phyloP scores from a whole-genome alignment of 2,797 vertebrate species.

The Rallus crepitans region DNA sequence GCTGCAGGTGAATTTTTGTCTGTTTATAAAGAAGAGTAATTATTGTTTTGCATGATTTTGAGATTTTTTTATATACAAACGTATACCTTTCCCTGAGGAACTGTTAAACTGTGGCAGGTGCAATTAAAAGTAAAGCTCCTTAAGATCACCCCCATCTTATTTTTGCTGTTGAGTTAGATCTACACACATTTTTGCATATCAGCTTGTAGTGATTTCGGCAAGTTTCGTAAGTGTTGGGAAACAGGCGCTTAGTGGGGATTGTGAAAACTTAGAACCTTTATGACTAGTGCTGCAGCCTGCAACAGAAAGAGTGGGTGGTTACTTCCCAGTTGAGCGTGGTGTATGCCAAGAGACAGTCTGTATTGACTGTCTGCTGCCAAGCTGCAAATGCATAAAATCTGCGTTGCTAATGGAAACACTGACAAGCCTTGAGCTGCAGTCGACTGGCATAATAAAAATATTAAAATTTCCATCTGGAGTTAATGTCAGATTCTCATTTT shows the following conservation, averaged over 20 bases:
- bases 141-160: not conserved
- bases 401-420: constrained; percentile 45
- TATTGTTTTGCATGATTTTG: not conserved
- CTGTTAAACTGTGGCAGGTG: not conserved
- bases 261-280: not conserved
- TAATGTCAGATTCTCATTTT: not conserved
- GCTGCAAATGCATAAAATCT: constrained; percentile 33
- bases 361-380: constrained; percentile 38
- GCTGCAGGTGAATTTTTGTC: not conserved
- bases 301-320: not conserved
- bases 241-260: accelerated
- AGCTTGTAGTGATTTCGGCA: not conserved
- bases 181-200: not conserved
- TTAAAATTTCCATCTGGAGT: constrained; percentile 30
- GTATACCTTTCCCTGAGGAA: not conserved
- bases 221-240: not conserved
- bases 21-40: not conserved
- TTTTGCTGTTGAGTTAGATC: not conserved
- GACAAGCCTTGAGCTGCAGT: not conserved
- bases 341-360: not conserved
- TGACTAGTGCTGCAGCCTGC: not conserved
- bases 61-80: not conserved
- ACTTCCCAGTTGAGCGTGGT: not conserved
- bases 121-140: not conserved
- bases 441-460: not conserved